phyloP scores from a whole-genome alignment of 2,113 vertebrate species.

The Poicephalus gulielmi region DNA sequence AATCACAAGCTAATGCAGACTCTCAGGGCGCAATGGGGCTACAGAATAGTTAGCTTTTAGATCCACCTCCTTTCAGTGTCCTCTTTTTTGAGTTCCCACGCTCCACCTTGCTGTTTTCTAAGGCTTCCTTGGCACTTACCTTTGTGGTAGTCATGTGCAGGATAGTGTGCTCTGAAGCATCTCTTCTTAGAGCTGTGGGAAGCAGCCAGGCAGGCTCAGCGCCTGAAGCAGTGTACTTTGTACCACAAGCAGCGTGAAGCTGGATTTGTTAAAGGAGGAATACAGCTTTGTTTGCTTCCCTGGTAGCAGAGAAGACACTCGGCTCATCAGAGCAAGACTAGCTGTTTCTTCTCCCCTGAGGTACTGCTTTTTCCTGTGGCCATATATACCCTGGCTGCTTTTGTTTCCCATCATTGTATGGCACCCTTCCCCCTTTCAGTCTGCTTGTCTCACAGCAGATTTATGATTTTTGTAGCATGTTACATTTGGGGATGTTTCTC shows the following conservation, averaged over 20 bases:
- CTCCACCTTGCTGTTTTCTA: background rate
- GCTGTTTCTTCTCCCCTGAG: background rate
- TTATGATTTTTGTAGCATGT: background rate
- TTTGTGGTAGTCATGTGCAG: fast-evolving
- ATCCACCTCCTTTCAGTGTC: background rate
- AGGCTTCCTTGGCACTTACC: background rate
- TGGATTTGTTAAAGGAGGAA: background rate
- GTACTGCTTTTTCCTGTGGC: background rate
- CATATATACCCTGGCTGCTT: background rate
- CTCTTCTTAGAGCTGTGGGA: fast-evolving
- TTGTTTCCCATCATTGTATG: background rate
- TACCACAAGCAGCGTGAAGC: background rate
- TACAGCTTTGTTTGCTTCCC: background rate
- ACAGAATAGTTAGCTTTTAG: background rate
- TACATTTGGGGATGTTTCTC: background rate
- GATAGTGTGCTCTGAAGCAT: background rate
- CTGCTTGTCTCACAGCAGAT: background rate
- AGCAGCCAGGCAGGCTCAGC: background rate
- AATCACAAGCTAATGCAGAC: background rate
- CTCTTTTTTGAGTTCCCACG: background rate
- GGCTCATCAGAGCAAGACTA: background rate
- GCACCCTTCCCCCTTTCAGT: background rate
- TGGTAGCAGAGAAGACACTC: background rate
- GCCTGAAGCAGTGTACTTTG: background rate
- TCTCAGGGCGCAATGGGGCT: background rate